phyloP scores from a whole-genome alignment of 2,888 invertebrate genomes.

The Dermolepida albohirtum region DNA sequence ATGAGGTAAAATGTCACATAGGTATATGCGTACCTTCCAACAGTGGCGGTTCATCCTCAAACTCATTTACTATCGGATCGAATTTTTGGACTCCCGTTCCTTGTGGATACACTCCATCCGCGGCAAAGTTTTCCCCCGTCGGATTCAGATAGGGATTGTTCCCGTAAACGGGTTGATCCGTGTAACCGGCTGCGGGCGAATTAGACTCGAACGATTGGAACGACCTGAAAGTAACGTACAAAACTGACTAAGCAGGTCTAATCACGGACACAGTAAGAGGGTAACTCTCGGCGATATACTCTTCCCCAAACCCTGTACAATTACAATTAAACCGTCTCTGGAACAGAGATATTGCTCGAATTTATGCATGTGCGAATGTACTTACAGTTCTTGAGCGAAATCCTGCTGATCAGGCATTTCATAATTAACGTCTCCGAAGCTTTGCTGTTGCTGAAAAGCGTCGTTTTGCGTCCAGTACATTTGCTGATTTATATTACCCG shows the following conservation, averaged over 20 bases:
- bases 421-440: constrained; percentile 53
- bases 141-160: constrained; percentile 52
- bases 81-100: constrained; percentile 39
- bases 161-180: constrained; percentile 48
- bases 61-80: constrained; percentile 45
- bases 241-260: constrained; percentile 39
- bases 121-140: constrained; percentile 40
- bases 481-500: constrained; percentile 45
- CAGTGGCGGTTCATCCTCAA: constrained; percentile 53
- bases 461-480: constrained; percentile 50
- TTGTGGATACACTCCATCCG: constrained; percentile 18
- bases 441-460: constrained; percentile 45
- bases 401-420: constrained; percentile 56
- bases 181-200: constrained; percentile 42
- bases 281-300: constrained; percentile 6
- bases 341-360: constrained; percentile 25
- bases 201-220: constrained; percentile 55
- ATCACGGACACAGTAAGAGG: constrained; percentile 26
- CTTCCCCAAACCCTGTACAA: constrained; percentile 1
- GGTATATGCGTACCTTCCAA: constrained; percentile 50
- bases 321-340: constrained; percentile 32
- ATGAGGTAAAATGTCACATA: constrained; percentile 33
- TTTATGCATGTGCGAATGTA: constrained; percentile 42
- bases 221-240: constrained; percentile 50
- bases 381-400: constrained; percentile 55